Evolutionary conservation across 2,113 vertebrate genomes (phyloP).

Genomic region (Rhinogobius similis): DNA sequence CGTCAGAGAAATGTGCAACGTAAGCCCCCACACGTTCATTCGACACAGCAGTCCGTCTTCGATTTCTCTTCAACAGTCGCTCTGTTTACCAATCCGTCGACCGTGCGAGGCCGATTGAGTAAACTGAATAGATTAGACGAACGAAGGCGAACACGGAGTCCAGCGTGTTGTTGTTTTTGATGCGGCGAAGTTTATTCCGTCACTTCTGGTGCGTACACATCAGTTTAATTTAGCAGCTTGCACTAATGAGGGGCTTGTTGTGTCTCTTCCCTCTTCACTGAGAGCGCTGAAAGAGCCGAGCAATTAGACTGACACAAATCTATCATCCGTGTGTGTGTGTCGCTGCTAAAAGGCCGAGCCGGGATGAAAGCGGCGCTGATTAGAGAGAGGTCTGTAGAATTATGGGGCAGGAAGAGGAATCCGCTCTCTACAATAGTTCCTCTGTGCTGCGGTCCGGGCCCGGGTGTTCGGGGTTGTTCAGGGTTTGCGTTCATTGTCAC

Average conservation of each 20-base stretch:
- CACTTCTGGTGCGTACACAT: slow-evolving; percentile 28
- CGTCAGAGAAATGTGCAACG: slow-evolving; percentile 95
- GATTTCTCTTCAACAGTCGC: not conserved
- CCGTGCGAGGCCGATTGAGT: not conserved
- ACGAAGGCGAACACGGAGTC: not conserved
- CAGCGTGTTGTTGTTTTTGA: slow-evolving; percentile 5
- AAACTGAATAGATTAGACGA: not conserved
- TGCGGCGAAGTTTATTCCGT: not conserved
- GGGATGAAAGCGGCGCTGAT: slow-evolving; percentile 60
- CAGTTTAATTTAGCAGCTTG: slow-evolving; percentile 47
- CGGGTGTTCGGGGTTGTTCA: not conserved
- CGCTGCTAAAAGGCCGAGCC: slow-evolving; percentile 50
- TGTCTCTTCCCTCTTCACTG: slow-evolving; percentile 12
- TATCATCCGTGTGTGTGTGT: slow-evolving; percentile 36
- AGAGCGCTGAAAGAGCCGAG: slow-evolving; percentile 51
- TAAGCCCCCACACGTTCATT: slow-evolving; percentile 59
- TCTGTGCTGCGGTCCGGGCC: not conserved
- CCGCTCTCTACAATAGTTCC: slow-evolving; percentile 58
- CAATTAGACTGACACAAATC: slow-evolving; percentile 57
- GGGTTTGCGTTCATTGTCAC: not conserved
- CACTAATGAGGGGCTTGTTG: slow-evolving; percentile 50
- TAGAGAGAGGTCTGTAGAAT: slow-evolving; percentile 55
- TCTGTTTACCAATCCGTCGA: not conserved
- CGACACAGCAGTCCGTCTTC: not conserved
- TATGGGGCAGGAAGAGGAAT: slow-evolving; percentile 64